Base-by-base conservation (phyloP, 2,888 invertebrate species). In the Phlogophora meticulosa region DNA sequence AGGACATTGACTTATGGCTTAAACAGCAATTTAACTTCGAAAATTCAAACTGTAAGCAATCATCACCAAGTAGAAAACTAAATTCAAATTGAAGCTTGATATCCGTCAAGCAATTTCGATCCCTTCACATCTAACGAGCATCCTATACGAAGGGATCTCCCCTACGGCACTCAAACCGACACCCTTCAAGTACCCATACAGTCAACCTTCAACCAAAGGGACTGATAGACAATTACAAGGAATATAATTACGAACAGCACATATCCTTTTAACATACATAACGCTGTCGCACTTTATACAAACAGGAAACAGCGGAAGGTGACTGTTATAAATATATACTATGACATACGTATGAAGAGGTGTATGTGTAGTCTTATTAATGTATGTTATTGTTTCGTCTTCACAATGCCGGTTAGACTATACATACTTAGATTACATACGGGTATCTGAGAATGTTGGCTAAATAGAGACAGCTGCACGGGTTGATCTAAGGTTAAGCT, bases 361-460 rank as follows among this genome's bases (percentile, higher is more conserved):
- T 78, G 24, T 55, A 38, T 57, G 3, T 32, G 24, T n/a, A 61
- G 40, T 38, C n/a, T 22, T 48, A 53, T 48, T 49, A 58, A 51
- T 38, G 17, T 71, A 52, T 60, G 66, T 61, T 66, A 66, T 75
- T 75, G 74, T 78, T 58, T 78, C 42, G 53, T 61, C 78, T 78
- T 53, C 42, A 73, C 53, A 61, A 61, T 61, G 45, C 40, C 15
- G 11, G 15, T 3, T 32, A 60, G 43, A 60, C 51, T 53, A 20
- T 48, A 43, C 20, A 46, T 52, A 58, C 32, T 49, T 34, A 22
- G 15, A 48, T 42, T 32, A 7, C 13, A 46, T 13, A 11, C 20
- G 5, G 20, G 17, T 24, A 7, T 13, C 51, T n/a, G n/a, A n/a
- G n/a, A n/a, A n/a, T n/a, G n/a, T n/a, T n/a, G n/a, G n/a, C n/a